These are phyloP conservation scores for Exephanes ischioxanthus DNA, from an alignment of 2,888 invertebrate species.

Conservation along the genomic window DNA sequence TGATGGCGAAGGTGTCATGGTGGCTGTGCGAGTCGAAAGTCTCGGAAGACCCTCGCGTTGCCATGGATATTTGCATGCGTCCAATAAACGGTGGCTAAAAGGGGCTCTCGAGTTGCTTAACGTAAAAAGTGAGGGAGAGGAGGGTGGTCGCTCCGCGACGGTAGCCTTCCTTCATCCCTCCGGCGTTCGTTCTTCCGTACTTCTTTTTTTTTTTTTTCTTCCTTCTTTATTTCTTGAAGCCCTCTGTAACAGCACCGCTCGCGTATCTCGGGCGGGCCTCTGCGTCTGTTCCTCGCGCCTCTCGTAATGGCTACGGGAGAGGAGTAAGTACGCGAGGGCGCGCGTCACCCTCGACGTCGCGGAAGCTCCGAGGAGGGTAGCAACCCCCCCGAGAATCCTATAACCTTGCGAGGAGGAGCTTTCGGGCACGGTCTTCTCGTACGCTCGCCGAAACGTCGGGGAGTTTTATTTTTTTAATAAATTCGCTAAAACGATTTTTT, in stretches of 20 bases:
- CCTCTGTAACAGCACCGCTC: conserved; percentile 52
- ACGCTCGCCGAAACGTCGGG: conserved; percentile 53
- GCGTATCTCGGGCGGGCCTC: conserved; percentile 54
- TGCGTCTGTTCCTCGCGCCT: conserved; percentile 73
- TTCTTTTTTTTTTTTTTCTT: conserved; percentile 47
- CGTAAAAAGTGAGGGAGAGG: conserved; percentile 83
- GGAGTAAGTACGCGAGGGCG: conserved; percentile 58
- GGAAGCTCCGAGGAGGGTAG: conserved; percentile 57
- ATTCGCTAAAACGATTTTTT: not conserved
- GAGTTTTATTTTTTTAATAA: conserved; percentile 18
- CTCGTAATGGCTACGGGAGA: conserved; percentile 78
- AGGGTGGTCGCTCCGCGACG: conserved; percentile 77
- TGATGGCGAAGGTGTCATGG: conserved; percentile 49
- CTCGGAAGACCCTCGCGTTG: conserved; percentile 74
- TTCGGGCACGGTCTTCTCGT: conserved; percentile 32
- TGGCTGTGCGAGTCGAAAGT: conserved; percentile 42
- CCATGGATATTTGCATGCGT: conserved; percentile 85
- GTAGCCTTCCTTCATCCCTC: conserved; percentile 32
- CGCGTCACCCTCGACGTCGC: conserved; percentile 62
- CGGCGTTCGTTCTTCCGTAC: conserved; percentile 15
- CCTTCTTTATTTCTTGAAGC: conserved; percentile 52
- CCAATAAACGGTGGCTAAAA: conserved; percentile 85
- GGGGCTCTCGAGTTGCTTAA: conserved; percentile 83
- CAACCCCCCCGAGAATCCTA: conserved; percentile 38
- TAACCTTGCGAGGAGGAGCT: conserved; percentile 59